A percentile compares a stretch with the other conserved stretches of the same genome.
Conservation (phyloP, 1,140 invertebrate species). For the Euura saliciscinereae region DNA sequence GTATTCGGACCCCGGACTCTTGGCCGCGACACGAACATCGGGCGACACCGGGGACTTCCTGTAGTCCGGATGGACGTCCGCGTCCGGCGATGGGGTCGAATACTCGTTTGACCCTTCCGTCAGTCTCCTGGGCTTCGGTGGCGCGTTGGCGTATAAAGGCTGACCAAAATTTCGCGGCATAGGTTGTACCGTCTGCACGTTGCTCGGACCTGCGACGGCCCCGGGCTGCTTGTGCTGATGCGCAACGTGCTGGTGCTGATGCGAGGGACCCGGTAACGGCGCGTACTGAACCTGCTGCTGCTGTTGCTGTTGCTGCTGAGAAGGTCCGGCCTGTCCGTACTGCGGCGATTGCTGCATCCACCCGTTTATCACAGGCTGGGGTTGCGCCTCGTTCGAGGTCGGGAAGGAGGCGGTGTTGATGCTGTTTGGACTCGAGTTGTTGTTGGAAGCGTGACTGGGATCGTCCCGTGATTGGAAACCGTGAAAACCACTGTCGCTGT, state of each 20-base stretch:
- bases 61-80: slow-evolving; percentile 35
- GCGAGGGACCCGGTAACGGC: slow-evolving; percentile 18
- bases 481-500: slow-evolving; percentile 66
- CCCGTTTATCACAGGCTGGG: slow-evolving; percentile 42
- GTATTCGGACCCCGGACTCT: slow-evolving; percentile 46
- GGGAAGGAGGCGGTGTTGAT: slow-evolving; percentile 50
- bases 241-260: slow-evolving; percentile 34
- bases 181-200: slow-evolving; percentile 37
- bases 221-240: slow-evolving; percentile 25
- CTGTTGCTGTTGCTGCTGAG: slow-evolving; percentile 32
- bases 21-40: slow-evolving; percentile 35
- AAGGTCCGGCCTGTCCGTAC: slow-evolving; percentile 40
- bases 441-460: slow-evolving; percentile 48
- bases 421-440: slow-evolving; percentile 53
- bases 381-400: slow-evolving; percentile 33
- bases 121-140: slow-evolving; percentile 81
- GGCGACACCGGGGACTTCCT: slow-evolving; percentile 42
- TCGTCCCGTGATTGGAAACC: slow-evolving; percentile 59
- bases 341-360: slow-evolving; percentile 47
- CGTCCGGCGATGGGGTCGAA: slow-evolving; percentile 67
- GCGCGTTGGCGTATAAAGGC: slow-evolving; percentile 87
- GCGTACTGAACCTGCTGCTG: slow-evolving; percentile 23
- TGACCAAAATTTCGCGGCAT: slow-evolving; percentile 57
- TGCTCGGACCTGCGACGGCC: slow-evolving; percentile 14
- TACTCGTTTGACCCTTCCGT: slow-evolving; percentile 69